These are phyloP conservation scores for Sceliomorpha sp. DNA, from an alignment of 2,888 invertebrate species.

Conservation along the genomic window DNA sequence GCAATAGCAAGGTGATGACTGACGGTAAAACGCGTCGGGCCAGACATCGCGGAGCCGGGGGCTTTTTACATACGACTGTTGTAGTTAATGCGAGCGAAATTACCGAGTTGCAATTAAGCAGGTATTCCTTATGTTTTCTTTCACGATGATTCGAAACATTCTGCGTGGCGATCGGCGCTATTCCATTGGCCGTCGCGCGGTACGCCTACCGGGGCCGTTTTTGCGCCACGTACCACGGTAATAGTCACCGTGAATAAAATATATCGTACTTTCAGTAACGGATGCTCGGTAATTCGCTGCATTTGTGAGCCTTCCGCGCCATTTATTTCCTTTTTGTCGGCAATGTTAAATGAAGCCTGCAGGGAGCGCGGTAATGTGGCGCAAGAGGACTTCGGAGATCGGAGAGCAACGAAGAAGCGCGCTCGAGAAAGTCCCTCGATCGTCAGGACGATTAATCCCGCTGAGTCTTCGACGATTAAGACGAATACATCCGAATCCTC, in stretches of 20 bases:
- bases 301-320: constrained; percentile 38
- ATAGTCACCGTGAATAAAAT: constrained; percentile 48
- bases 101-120: constrained; percentile 28
- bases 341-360: constrained; percentile 50
- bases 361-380: constrained; percentile 41
- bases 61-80: constrained; percentile 15
- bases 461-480: constrained; percentile 38
- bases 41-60: constrained; percentile 6
- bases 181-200: constrained; percentile 42
- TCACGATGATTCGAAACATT: constrained; percentile 21
- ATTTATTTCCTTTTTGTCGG: constrained; percentile 54
- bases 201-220: constrained; percentile 40
- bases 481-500: constrained; percentile 45
- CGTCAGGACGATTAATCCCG: constrained; percentile 35
- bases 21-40: not conserved
- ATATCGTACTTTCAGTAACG: constrained; percentile 50
- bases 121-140: constrained; percentile 19
- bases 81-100: constrained; percentile 31
- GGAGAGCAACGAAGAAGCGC: constrained; percentile 25
- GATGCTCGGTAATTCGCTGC: constrained; percentile 50
- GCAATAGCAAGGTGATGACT: not conserved
- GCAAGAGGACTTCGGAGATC: constrained; percentile 16
- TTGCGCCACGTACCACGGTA: constrained; percentile 28
- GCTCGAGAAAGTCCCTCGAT: constrained; percentile 27
- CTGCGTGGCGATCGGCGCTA: constrained; percentile 34